These are phyloP conservation scores for Babylonia areolata DNA, from an alignment of 1,140 invertebrate genomes.

Conservation along the genomic window DNA sequence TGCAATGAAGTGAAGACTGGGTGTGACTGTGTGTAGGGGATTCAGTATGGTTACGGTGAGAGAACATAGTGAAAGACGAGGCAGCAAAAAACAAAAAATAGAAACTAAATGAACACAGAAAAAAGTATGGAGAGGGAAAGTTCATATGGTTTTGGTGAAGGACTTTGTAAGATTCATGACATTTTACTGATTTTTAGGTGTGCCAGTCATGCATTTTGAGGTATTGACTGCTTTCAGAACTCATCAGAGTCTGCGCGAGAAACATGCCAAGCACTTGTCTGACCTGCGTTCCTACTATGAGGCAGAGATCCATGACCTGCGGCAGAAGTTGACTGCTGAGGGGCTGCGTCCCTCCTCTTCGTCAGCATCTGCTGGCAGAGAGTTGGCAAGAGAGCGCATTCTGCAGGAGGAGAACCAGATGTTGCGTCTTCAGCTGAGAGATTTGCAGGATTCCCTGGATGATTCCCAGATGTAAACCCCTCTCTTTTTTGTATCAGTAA, in stretches of 20 bases:
- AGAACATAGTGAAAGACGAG: too few relatives aligned
- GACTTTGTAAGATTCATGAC: too few relatives aligned
- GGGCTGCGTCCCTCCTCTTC: not conserved
- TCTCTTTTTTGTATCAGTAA: not conserved
- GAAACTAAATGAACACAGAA: too few relatives aligned
- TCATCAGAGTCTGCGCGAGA: conserved; percentile 59
- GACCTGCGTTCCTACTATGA: conserved; percentile 66
- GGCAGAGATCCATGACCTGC: conserved; percentile 59
- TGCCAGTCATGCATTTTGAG: too few relatives aligned
- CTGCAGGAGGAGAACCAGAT: conserved; percentile 54
- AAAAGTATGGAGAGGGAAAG: too few relatives aligned
- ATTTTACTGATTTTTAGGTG: too few relatives aligned
- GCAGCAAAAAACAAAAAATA: too few relatives aligned
- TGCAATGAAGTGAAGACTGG: too few relatives aligned
- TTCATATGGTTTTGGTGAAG: too few relatives aligned
- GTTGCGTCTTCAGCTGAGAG: conserved; percentile 46
- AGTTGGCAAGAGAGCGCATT: conserved; percentile 41
- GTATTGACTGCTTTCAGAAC: too few relatives aligned
- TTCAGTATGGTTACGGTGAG: too few relatives aligned
- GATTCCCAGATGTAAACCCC: conserved; percentile 48
- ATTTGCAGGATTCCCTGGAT: conserved; percentile 52
- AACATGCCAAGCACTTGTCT: conserved; percentile 64
- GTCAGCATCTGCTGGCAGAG: not conserved
- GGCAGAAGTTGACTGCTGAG: conserved; percentile 39
- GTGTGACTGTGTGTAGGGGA: too few relatives aligned